Conservation (phyloP, 2,888 invertebrate species). For the Melieria picta region DNA sequence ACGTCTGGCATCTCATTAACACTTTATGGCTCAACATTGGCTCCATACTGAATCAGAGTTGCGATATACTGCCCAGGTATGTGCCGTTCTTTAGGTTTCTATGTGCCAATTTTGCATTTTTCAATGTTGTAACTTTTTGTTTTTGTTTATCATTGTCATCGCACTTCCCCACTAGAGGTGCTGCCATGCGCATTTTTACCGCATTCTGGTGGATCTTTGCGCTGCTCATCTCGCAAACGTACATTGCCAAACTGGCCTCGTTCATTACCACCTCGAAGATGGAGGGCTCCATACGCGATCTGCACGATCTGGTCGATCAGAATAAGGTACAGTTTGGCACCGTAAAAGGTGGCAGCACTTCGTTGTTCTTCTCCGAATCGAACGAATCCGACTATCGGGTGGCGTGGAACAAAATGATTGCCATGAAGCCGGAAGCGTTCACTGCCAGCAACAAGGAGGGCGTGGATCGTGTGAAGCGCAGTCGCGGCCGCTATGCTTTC, state of each 20-base stretch:
- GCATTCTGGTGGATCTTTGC: slow-evolving; percentile 87
- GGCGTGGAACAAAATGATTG: slow-evolving; percentile 91
- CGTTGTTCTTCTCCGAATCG: slow-evolving; percentile 87
- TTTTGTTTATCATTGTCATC: neutral
- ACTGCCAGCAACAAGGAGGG: slow-evolving; percentile 83
- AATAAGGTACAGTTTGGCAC: slow-evolving; percentile 95
- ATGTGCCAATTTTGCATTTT: neutral
- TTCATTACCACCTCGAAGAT: slow-evolving; percentile 90
- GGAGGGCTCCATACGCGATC: slow-evolving; percentile 88
- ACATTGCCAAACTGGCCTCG: slow-evolving; percentile 94
- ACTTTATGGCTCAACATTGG: slow-evolving; percentile 94
- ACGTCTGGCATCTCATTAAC: slow-evolving; percentile 87
- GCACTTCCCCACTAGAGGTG: slow-evolving; percentile 69
- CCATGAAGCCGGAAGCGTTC: slow-evolving; percentile 83
- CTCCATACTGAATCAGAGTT: slow-evolving; percentile 91
- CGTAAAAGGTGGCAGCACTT: slow-evolving; percentile 86
- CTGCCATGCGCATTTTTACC: slow-evolving; percentile 80
- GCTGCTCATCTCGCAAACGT: slow-evolving; percentile 82
- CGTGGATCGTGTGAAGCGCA: slow-evolving; percentile 79
- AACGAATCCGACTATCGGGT: slow-evolving; percentile 86
- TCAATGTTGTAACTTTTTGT: neutral
- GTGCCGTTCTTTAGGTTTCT: neutral
- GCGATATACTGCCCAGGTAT: slow-evolving; percentile 88
- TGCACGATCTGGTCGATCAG: slow-evolving; percentile 91
- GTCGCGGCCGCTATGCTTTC: slow-evolving; percentile 85